A percentile compares a stretch with the other conserved stretches of the same genome.
Evolutionary conservation across 2,113 vertebrate species (phyloP).

Genomic region (Paralichthys olivaceus): DNA sequence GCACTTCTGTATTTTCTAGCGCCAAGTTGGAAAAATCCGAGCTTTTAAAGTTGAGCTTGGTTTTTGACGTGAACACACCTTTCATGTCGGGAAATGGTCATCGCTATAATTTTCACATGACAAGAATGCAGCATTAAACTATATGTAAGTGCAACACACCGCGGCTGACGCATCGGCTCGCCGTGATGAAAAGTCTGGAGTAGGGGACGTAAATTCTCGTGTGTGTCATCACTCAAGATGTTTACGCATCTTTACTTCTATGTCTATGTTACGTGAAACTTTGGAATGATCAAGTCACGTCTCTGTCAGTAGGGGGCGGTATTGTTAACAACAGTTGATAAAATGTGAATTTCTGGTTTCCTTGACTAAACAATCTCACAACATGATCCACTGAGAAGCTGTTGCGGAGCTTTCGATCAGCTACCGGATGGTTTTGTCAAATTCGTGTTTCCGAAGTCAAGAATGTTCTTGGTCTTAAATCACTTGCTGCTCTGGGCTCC

Average conservation of each 20-base stretch:
- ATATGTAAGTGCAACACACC: conserved; percentile 16
- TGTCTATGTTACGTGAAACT: too few species aligned
- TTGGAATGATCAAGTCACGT: too few species aligned
- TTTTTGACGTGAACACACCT: not conserved
- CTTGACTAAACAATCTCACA: too few species aligned
- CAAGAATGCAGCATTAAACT: conserved; percentile 20
- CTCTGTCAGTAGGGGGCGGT: too few species aligned
- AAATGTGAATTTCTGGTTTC: too few species aligned
- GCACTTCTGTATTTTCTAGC: not conserved
- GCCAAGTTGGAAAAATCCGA: not conserved
- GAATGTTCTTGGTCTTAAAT: too few species aligned
- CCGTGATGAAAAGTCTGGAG: not conserved
- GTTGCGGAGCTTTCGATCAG: too few species aligned
- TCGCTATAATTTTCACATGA: not conserved
- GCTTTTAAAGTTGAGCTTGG: not conserved
- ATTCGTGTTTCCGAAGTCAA: too few species aligned
- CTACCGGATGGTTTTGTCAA: too few species aligned
- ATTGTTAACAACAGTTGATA: too few species aligned
- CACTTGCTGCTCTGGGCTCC: too few species aligned
- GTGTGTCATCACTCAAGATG: not conserved
- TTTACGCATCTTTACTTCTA: not conserved
- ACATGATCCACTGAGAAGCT: too few species aligned
- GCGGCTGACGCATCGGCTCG: not conserved
- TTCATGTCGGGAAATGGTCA: not conserved
- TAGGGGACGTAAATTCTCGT: not conserved